Base-by-base conservation (phyloP, 2,113 vertebrate genomes). In the Himantopus leucocephalus region DNA sequence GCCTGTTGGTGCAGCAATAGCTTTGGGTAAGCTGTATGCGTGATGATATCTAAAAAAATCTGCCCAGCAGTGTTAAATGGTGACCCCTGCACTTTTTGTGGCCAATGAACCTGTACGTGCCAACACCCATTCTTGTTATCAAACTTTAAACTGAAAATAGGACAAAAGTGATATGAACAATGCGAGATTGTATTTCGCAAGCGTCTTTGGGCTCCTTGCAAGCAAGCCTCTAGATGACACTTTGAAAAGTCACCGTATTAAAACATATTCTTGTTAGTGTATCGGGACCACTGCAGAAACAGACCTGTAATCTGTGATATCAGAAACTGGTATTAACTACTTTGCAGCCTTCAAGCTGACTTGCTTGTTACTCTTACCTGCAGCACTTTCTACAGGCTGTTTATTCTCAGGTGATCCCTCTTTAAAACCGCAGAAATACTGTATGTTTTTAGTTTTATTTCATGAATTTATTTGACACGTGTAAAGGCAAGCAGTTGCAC, bases 121-220 rank as follows among this genome's bases (percentile, higher is more conserved):
- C 85, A 80, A 47, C 67, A 58, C 67, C 72, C 75, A 26, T 79
- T 88, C 34, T 83, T 73, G 29, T 32, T 70, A 63, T 79, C 35
- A 76, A 88, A 88, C 75, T 88, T 93, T 90, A 90, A 92, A 79
- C 75, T 73, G 63, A 79, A 86, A 88, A 77, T 60, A 83, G 83
- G 88, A 68, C 68, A 86, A 45, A 93, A 94, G 92, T 64, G n/a
- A 77, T 66, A 73, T 4, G 68, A 94, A n/a, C 37, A 80, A 26
- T 45, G 27, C 75, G 80, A 70, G 37, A 29, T 0, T 68, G 9
- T 64, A 24, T 92, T 96, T 90, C 1, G 0, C 66, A 75, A 85
- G 62, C 55, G 32, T 37, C 45, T 76, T 73, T 53, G 53, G 35
- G 39, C 27, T 82, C 13, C 70, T 72, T 85, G 23, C 66, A 64